Conservation (phyloP, 2,797 vertebrate species). For the Enteromius radiatus region DNA sequence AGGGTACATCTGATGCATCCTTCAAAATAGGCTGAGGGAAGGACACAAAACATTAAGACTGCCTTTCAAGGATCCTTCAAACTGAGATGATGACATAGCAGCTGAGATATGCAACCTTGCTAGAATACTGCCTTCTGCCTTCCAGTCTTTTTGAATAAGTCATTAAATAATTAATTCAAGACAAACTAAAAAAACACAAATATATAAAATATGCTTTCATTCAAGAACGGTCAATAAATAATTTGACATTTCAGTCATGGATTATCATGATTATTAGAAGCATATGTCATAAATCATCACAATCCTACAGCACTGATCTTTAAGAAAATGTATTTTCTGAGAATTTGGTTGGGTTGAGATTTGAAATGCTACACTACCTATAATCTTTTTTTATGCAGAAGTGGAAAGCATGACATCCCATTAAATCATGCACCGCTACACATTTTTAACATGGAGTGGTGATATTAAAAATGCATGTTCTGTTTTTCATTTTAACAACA, state of each 20-base stretch:
- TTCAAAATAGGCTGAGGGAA: background rate
- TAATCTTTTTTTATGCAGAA: background rate
- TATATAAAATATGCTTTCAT: background rate
- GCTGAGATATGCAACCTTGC: background rate
- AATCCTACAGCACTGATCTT: background rate
- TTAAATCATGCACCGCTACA: constrained; percentile 12
- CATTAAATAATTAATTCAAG: background rate
- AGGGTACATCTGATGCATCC: background rate
- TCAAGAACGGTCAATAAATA: background rate
- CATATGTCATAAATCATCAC: background rate
- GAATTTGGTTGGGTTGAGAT: background rate
- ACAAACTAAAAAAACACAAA: background rate
- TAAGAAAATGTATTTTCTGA: background rate
- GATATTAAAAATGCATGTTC: constrained; percentile 12
- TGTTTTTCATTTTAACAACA: constrained; percentile 12
- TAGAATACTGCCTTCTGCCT: background rate
- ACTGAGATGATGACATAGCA: background rate
- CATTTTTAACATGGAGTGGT: constrained; percentile 7
- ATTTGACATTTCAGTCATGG: background rate
- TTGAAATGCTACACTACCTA: background rate
- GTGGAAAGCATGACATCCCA: background rate
- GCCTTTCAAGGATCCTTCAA: background rate
- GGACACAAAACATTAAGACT: background rate
- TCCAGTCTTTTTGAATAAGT: background rate
- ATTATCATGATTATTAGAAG: background rate